Conservation (phyloP, 1,140 invertebrate species). For the Megalopta genalis region DNA sequence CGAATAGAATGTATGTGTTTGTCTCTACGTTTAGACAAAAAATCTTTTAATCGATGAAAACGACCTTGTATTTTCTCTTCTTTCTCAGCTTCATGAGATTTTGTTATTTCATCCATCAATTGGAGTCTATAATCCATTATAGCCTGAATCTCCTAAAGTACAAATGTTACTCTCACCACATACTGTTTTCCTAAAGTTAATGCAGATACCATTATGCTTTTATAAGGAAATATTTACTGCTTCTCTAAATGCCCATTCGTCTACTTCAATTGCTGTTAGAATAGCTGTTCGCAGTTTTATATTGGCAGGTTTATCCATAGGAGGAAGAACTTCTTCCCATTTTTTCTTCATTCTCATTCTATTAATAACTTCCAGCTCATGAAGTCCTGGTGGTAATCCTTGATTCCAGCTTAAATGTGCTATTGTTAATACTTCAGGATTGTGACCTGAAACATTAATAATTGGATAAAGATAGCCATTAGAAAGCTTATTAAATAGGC, state of each 20-base stretch:
- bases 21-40: slow-evolving; percentile 58
- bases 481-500: too few relatives aligned
- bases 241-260: slow-evolving; percentile 85
- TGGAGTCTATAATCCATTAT: slow-evolving; percentile 82
- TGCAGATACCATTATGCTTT: slow-evolving; percentile 59
- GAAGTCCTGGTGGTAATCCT: slow-evolving; percentile 83
- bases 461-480: background rate
- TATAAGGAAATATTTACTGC: slow-evolving; percentile 75
- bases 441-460: slow-evolving; percentile 58
- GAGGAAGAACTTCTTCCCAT: slow-evolving; percentile 82
- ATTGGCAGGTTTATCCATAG: slow-evolving; percentile 79
- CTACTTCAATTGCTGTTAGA: slow-evolving; percentile 83
- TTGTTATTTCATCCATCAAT: slow-evolving; percentile 78
- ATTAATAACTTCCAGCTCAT: slow-evolving; percentile 84
- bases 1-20: slow-evolving; percentile 65
- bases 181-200: slow-evolving; percentile 3
- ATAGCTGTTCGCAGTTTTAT: slow-evolving; percentile 81
- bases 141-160: slow-evolving; percentile 82
- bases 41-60: slow-evolving; percentile 60
- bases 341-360: slow-evolving; percentile 81
- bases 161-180: slow-evolving; percentile 1
- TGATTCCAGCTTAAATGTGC: slow-evolving; percentile 79
- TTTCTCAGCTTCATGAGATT: slow-evolving; percentile 76
- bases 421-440: slow-evolving; percentile 76
- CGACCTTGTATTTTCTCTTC: slow-evolving; percentile 73